Conservation (phyloP, 2,113 vertebrate genomes). For the Eidolon helvum region DNA sequence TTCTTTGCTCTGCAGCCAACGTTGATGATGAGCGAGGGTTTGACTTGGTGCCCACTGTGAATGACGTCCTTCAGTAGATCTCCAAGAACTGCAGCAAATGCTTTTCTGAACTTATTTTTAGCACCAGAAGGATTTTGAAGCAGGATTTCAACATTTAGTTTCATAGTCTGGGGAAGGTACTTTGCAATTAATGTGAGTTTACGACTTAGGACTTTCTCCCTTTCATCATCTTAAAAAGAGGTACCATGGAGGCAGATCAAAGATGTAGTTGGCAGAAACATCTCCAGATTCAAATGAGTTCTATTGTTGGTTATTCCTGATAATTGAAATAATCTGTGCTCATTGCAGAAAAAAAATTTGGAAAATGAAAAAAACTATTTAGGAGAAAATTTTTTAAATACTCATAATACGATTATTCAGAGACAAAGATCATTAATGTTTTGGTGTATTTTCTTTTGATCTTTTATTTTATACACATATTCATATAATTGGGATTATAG, state of each 20-base stretch:
- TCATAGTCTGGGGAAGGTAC: not conserved
- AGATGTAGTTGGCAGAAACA: not conserved
- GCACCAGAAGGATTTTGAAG: slow-evolving; percentile 47
- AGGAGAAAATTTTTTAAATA: not conserved
- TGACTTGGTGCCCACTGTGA: slow-evolving; percentile 65
- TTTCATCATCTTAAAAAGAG: not conserved
- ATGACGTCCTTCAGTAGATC: slow-evolving; percentile 48
- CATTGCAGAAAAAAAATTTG: not conserved
- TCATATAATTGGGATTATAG: not conserved
- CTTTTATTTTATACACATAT: not conserved
- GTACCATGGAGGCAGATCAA: not conserved
- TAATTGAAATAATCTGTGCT: not conserved
- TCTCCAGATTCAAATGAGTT: not conserved
- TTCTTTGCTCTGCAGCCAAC: slow-evolving; percentile 65
- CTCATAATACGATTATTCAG: not conserved
- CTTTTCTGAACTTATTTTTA: slow-evolving; percentile 67
- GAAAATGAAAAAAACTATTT: slow-evolving; percentile 16
- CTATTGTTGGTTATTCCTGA: not conserved
- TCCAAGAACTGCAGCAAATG: slow-evolving; percentile 50
- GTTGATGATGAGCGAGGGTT: slow-evolving; percentile 46
- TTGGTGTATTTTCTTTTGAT: slow-evolving; percentile 24
- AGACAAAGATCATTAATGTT: slow-evolving; percentile 25
- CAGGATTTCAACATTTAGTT: slow-evolving; percentile 34
- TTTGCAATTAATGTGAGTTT: not conserved
- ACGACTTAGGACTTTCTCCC: not conserved